A percentile compares a stretch with the other conserved stretches of the same genome.
These are phyloP conservation scores for Pica pica DNA, from an alignment of 2,113 vertebrate genomes.

Conservation along the genomic window DNA sequence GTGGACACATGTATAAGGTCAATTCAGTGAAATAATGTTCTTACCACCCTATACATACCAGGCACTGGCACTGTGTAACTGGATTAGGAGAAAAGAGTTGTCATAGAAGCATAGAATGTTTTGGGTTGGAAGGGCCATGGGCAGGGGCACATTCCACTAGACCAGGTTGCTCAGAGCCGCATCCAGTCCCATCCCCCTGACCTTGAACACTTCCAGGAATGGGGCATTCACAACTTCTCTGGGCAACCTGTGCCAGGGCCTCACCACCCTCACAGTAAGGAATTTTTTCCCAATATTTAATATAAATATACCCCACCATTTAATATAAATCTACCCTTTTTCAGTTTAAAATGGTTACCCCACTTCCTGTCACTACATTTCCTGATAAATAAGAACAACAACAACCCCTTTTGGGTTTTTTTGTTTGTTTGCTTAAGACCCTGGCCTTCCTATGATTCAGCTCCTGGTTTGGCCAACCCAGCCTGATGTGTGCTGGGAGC, in stretches of 20 bases:
- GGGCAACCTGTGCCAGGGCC: background rate
- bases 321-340: background rate
- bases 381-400: background rate
- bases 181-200: background rate
- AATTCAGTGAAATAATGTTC: background rate
- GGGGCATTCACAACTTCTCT: background rate
- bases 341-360: background rate
- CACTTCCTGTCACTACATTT: background rate
- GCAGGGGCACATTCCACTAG: background rate
- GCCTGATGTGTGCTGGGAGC: background rate
- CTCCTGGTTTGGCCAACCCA: background rate
- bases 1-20: background rate
- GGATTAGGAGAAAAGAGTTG: background rate
- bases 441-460: background rate
- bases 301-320: background rate
- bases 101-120: background rate
- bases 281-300: background rate
- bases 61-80: background rate
- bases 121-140: background rate
- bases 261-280: background rate
- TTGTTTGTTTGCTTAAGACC: background rate
- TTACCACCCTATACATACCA: background rate
- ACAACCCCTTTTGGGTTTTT: background rate
- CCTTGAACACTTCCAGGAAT: background rate
- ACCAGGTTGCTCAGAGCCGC: background rate